Evolutionary conservation across 2,888 invertebrate genomes (phyloP).

Genomic region (Leptogaster cylindrica): DNA sequence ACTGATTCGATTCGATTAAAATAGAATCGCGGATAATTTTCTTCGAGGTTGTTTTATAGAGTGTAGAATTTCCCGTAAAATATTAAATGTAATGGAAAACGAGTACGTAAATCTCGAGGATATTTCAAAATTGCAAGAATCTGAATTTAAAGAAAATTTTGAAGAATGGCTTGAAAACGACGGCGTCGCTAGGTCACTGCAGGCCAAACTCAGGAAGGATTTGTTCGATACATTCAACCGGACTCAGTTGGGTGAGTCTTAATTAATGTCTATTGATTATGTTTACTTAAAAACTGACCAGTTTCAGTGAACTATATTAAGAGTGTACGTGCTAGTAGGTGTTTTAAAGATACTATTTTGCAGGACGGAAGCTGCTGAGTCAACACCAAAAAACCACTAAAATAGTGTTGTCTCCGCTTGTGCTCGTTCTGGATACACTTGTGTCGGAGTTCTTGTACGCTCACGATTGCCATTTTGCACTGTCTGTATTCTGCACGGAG

Average conservation of each 20-base stretch:
- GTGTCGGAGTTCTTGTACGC: slow-evolving; percentile 60
- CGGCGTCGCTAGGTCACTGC: slow-evolving; percentile 56
- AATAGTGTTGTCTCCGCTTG: slow-evolving; percentile 54
- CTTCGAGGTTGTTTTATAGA: too few species aligned
- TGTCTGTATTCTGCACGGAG: slow-evolving; percentile 60
- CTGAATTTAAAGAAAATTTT: slow-evolving; percentile 58
- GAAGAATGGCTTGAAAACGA: slow-evolving; percentile 58
- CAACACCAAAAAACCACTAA: slow-evolving; percentile 50
- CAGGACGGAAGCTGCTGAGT: slow-evolving; percentile 53
- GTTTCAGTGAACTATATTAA: too few species aligned
- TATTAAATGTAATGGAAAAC: neutral
- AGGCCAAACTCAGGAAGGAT: slow-evolving; percentile 57
- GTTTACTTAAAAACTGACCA: too few species aligned
- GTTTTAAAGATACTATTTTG: neutral
- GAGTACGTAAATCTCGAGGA: slow-evolving; percentile 52
- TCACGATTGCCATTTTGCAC: slow-evolving; percentile 59
- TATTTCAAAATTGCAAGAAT: slow-evolving; percentile 55
- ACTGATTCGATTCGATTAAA: too few species aligned
- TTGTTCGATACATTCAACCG: slow-evolving; percentile 57
- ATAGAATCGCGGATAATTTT: too few species aligned
- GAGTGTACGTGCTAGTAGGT: neutral
- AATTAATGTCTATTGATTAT: neutral
- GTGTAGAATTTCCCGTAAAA: too few species aligned
- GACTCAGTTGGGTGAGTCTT: slow-evolving; percentile 56
- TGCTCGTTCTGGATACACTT: slow-evolving; percentile 56